Conservation (phyloP, 2,113 vertebrate species). For the Zootoca vivipara region DNA sequence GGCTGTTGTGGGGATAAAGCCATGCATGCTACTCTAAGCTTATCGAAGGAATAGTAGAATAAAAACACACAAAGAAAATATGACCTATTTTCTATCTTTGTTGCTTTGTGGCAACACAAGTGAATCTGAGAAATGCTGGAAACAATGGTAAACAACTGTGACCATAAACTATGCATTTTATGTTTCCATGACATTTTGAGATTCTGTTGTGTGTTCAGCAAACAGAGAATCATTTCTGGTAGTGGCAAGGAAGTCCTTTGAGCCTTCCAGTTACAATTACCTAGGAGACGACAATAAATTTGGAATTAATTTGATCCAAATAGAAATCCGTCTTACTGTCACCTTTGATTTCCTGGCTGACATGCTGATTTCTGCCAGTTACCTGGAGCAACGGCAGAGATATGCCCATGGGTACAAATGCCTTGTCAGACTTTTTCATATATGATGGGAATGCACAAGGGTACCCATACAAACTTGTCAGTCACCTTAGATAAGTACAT, state of each 20-base stretch:
- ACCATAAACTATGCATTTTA: conserved; percentile 23
- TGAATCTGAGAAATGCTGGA: background rate
- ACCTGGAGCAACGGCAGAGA: background rate
- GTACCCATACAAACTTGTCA: background rate
- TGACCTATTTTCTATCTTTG: background rate
- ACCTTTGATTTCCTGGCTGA: conserved; percentile 1
- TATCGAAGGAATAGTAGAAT: background rate
- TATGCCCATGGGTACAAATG: background rate
- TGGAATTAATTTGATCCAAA: conserved; percentile 24
- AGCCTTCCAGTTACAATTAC: conserved; percentile 18
- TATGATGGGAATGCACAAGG: background rate
- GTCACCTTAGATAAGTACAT: background rate
- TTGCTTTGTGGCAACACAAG: background rate
- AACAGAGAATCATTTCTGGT: conserved; percentile 15
- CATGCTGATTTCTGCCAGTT: conserved; percentile 11
- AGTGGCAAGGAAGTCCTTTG: background rate
- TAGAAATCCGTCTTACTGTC: conserved; percentile 19
- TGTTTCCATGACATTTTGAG: conserved; percentile 10
- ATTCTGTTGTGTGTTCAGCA: background rate
- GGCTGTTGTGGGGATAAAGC: background rate
- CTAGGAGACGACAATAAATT: background rate
- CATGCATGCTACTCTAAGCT: too few relatives aligned
- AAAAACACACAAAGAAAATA: background rate
- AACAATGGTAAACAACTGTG: background rate
- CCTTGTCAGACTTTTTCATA: background rate